Evolutionary conservation across 1,140 invertebrate genomes (phyloP).

Genomic region (Tribolium madens): DNA sequence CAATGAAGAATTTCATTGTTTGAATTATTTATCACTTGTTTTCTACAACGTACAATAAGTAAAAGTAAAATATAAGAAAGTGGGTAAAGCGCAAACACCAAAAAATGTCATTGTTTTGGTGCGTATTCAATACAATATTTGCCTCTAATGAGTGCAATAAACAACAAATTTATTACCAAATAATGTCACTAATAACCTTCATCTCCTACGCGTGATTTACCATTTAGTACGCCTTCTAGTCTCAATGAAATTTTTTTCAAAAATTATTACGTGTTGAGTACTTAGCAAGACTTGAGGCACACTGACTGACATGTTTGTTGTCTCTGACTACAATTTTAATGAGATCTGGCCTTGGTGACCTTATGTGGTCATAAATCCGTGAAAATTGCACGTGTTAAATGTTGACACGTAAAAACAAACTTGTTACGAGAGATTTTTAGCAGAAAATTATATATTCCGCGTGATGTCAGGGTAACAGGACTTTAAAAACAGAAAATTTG

Average conservation of each 20-base stretch:
- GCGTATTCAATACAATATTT: neutral
- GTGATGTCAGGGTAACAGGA: too few species aligned
- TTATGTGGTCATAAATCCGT: neutral
- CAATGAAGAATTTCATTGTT: slow-evolving; percentile 3
- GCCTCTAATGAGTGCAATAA: neutral
- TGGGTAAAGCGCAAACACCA: neutral
- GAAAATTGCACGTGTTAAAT: slow-evolving; percentile 6
- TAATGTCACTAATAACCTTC: neutral
- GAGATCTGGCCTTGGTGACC: neutral
- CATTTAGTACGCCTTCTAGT: neutral
- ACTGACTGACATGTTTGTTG: neutral
- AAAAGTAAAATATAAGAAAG: neutral
- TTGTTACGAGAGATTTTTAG: neutral
- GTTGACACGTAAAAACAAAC: slow-evolving; percentile 1
- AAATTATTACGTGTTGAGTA: neutral
- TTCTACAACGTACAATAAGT: neutral
- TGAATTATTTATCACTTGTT: slow-evolving; percentile 25
- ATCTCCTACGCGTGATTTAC: neutral
- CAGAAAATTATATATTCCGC: too few species aligned
- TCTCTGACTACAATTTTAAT: slow-evolving; percentile 14
- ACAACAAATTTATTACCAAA: neutral
- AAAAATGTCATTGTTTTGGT: neutral
- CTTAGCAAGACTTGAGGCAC: neutral
- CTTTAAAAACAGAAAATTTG: too few species aligned
- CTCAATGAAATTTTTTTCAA: neutral